These are phyloP conservation scores for Takifugu ocellatus DNA, from an alignment of 2,797 vertebrate species.

Conservation along the genomic window DNA sequence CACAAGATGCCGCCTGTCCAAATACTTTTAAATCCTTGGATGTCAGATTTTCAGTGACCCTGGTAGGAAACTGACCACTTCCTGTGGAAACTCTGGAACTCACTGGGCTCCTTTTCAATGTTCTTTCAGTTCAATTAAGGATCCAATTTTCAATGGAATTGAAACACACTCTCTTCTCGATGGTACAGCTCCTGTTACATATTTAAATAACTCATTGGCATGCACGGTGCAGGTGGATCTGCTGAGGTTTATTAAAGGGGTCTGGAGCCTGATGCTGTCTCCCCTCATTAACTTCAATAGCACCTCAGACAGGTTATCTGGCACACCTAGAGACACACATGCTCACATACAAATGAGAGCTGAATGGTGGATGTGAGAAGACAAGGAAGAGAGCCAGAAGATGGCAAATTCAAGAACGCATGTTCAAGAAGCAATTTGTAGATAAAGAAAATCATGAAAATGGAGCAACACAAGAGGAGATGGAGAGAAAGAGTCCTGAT, in stretches of 20 bases:
- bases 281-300: constrained; percentile 58
- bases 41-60: too few relatives aligned
- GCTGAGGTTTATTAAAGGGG: constrained; percentile 61
- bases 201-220: constrained; percentile 45
- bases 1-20: too few relatives aligned
- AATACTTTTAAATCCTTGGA: too few relatives aligned
- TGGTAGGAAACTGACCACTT: too few relatives aligned
- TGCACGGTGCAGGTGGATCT: constrained; percentile 32
- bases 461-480: too few relatives aligned
- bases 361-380: constrained; percentile 21
- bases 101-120: too few relatives aligned
- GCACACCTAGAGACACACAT: constrained; percentile 11
- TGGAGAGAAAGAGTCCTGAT: too few relatives aligned
- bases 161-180: constrained; percentile 17
- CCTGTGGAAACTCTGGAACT: too few relatives aligned
- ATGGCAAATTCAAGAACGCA: background rate
- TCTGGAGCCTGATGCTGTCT: constrained; percentile 55
- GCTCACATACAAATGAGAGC: constrained; percentile 17
- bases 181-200: constrained; percentile 4
- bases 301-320: constrained; percentile 52
- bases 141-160: background rate
- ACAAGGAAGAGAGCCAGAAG: background rate
- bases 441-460: background rate
- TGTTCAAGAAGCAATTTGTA: background rate
- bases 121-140: too few relatives aligned